Percentiles rank a stretch among this genome's conserved stretches.
Evolutionary conservation across 2,113 vertebrate genomes (phyloP).

Genomic region (Struthio camelus): DNA sequence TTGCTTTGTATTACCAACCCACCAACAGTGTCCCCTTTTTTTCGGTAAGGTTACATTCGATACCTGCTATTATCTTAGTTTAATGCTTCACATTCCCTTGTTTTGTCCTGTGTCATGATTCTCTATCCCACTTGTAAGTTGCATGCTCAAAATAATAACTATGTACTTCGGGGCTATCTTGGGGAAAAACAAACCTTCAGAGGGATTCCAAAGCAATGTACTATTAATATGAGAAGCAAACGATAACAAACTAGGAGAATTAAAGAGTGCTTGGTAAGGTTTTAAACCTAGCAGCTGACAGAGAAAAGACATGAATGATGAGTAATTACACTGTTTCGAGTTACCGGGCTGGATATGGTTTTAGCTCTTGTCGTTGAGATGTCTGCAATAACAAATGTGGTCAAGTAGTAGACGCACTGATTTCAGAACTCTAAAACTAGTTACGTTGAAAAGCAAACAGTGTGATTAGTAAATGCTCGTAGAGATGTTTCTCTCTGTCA

Average conservation of each 20-base stretch:
- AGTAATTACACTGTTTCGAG: background rate
- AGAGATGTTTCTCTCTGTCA: background rate
- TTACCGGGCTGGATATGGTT: background rate
- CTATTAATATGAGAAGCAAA: background rate
- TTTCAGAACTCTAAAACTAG: background rate
- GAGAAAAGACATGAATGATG: background rate
- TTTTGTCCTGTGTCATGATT: background rate
- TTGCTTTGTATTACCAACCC: background rate
- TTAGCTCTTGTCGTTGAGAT: background rate
- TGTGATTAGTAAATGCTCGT: background rate
- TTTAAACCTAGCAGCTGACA: background rate
- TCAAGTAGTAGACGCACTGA: background rate
- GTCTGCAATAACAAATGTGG: background rate
- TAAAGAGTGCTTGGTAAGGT: background rate
- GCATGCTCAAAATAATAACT: background rate
- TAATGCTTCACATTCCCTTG: background rate
- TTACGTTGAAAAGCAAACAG: background rate
- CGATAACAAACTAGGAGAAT: background rate
- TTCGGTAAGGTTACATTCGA: background rate
- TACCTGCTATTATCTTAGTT: background rate
- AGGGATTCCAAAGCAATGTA: background rate
- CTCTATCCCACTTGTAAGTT: background rate
- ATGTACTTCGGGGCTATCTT: background rate
- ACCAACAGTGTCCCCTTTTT: background rate
- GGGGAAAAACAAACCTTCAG: background rate